phyloP scores from a whole-genome alignment of 1,140 invertebrate genomes.

The Drosophila equinoxialis region DNA sequence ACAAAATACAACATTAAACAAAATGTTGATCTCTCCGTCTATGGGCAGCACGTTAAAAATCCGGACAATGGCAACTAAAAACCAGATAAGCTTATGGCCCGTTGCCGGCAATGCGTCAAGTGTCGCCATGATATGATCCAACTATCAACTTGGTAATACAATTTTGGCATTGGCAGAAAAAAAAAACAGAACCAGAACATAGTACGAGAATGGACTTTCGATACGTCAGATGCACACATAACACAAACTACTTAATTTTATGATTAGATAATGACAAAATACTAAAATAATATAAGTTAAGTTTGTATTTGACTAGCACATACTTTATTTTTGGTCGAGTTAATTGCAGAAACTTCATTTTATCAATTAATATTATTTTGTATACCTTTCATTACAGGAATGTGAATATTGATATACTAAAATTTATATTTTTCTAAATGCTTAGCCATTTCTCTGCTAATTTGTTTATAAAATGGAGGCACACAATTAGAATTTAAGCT shows the following conservation, averaged over 20 bases:
- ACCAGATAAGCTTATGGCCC: constrained; percentile 57
- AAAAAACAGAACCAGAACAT: background rate
- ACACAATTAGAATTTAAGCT: no score
- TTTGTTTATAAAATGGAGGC: no score
- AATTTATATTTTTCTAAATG: no score
- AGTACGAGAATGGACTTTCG: constrained; percentile 18
- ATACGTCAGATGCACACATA: constrained; percentile 46
- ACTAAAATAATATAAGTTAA: constrained; percentile 11
- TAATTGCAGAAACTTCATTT: background rate
- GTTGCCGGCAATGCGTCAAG: constrained; percentile 55
- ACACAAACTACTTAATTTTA: constrained; percentile 29
- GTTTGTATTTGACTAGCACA: background rate
- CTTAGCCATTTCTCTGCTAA: no score
- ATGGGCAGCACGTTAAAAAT: constrained; percentile 37
- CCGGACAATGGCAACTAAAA: background rate
- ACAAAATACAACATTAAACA: constrained; percentile 16
- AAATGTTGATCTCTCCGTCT: constrained; percentile 41
- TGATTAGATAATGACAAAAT: constrained; percentile 62
- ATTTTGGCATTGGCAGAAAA: background rate
- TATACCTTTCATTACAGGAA: no score
- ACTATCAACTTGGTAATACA: constrained; percentile 31
- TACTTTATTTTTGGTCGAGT: background rate
- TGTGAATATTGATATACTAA: no score
- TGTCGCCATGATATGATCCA: constrained; percentile 65
- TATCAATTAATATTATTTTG: no score